phyloP scores from a whole-genome alignment of 2,113 vertebrate species.

The Sminthopsis crassicaudata region DNA sequence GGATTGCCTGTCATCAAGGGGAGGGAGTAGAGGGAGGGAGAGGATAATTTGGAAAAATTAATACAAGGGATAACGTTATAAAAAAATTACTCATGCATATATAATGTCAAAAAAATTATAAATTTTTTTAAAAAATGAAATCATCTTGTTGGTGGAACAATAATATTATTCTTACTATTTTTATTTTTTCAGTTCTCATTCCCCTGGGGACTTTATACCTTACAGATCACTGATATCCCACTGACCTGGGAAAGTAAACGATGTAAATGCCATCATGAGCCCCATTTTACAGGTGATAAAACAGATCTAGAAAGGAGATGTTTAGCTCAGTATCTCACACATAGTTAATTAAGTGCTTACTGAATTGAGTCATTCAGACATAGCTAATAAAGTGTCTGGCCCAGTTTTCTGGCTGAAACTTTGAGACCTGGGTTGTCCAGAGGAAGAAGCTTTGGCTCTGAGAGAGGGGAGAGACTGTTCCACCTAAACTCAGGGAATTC shows the following conservation, averaged over 20 bases:
- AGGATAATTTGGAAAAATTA: too few relatives aligned
- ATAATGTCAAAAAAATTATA: too few relatives aligned
- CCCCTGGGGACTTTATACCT: not conserved
- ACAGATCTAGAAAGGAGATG: not conserved
- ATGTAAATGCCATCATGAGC: fast-evolving
- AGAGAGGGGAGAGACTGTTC: too few relatives aligned
- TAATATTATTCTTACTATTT: not conserved
- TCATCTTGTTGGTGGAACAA: too few relatives aligned
- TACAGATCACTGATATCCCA: not conserved
- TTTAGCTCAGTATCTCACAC: not conserved
- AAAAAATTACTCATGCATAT: too few relatives aligned
- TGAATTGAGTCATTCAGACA: not conserved
- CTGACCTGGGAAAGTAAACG: not conserved
- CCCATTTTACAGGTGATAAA: not conserved
- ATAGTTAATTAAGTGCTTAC: not conserved
- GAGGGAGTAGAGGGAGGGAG: too few relatives aligned
- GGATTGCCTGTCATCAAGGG: too few relatives aligned
- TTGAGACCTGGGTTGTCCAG: not conserved
- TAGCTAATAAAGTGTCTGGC: not conserved
- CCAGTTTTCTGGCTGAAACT: not conserved
- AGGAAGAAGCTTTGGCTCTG: not conserved
- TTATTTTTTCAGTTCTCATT: not conserved
- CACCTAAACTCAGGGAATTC: not conserved
- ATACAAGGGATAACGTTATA: too few relatives aligned
- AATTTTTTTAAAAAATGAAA: too few relatives aligned